Evolutionary conservation across 1,140 invertebrate species (phyloP).

Genomic region (Ylistrum balloti): DNA sequence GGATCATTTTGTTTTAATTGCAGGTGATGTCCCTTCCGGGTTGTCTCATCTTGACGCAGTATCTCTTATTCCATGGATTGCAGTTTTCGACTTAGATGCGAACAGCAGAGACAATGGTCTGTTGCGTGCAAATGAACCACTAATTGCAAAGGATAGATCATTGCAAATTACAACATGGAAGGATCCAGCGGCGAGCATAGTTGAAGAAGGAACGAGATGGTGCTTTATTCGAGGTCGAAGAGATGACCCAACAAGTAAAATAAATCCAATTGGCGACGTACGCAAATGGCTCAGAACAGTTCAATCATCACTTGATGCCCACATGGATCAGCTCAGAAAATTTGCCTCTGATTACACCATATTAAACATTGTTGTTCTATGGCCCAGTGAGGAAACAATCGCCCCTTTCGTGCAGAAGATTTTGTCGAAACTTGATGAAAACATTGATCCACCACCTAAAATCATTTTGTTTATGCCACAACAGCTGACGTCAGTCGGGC

Average conservation of each 20-base stretch:
- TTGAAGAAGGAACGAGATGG: constrained; percentile 68
- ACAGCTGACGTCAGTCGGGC: constrained; percentile 43
- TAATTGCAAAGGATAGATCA: constrained; percentile 55
- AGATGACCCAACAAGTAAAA: constrained; percentile 61
- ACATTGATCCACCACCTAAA: constrained; percentile 52
- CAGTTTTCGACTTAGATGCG: constrained; percentile 69
- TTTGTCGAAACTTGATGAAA: constrained; percentile 53
- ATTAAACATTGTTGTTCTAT: constrained; percentile 62
- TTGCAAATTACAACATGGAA: constrained; percentile 65
- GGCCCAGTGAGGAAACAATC: constrained; percentile 56
- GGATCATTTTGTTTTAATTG: constrained; percentile 43
- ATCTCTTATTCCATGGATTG: constrained; percentile 64
- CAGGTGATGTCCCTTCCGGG: constrained; percentile 42
- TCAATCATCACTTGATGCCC: constrained; percentile 51
- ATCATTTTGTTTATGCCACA: constrained; percentile 55
- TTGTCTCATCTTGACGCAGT: constrained; percentile 56
- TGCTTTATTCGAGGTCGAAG: constrained; percentile 65
- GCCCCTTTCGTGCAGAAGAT: constrained; percentile 60
- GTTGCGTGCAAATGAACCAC: constrained; percentile 59
- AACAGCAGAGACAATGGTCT: constrained; percentile 61
- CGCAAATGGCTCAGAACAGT: constrained; percentile 62
- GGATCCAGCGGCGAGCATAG: constrained; percentile 52
- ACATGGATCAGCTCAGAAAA: constrained; percentile 59
- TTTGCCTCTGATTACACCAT: constrained; percentile 67
- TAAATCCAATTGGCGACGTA: background rate